Evolutionary conservation across 2,888 invertebrate species (phyloP), one percentile per base, ranked within the genome.

Genomic region (Cryptocephalus primarius): DNA sequence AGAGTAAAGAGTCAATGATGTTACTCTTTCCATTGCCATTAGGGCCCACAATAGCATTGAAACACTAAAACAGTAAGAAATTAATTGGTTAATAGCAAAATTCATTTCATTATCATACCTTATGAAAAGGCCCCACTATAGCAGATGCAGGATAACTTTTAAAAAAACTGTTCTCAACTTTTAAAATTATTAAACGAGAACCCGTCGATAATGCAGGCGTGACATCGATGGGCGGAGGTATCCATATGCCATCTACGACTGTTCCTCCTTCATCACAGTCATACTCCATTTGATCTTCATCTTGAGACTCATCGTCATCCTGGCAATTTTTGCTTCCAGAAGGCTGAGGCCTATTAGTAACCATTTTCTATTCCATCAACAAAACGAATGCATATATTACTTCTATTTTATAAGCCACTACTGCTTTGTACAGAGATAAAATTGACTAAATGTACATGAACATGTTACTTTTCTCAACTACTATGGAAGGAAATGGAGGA

Each of bases 11-110:
- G 71, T 99, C 99, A 58, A 99, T 99, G 0, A 97, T 94, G 68
- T 99, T 99, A 59, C 95, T 95, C 68, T 99, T 99, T 0, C 99
- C 99, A 68, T 94, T 96, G 22, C 99, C 99, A 71, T 99, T 99
- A 0, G 99, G 97, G 0, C 99, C 99, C 55, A 99, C 86, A 46
- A 99, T 94, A 1, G 95, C 82, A 8, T 96, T 92, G 63, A 96
- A 97, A 65, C 90, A 89, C 87, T 94, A 72, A 34, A 73, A 75
- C 69, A 48, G 54, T 55, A 12, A 8, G 3, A 40, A 4, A 4
- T 3, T 40, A 36, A 11, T 36, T 6, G 14, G 2, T 10, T 12
- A 40, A 4, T 12, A 40, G 13, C 9, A 36, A 14, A 34, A 8
- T 10, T 9, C 36, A 33, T 10, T 14, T 8, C 2, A 47, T n/a